Percentiles rank a stretch among this genome's conserved stretches.
Evolutionary conservation across 92 coral and sea anemone genomes (phyloP).

Genomic region (Zoanthus sansibaricus): DNA sequence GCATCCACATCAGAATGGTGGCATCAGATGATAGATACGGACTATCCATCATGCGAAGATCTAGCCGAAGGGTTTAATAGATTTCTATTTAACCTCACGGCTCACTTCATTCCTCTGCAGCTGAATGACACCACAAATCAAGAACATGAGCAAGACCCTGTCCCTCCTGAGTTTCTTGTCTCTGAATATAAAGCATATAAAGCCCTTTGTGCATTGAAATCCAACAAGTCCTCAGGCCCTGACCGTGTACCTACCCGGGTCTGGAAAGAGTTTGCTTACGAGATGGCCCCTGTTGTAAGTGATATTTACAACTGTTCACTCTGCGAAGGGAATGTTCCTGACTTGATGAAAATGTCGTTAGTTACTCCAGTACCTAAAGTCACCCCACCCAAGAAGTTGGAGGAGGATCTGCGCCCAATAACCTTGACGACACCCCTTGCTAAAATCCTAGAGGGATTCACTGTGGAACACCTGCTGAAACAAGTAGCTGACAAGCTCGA

Average conservation of each 20-base stretch:
- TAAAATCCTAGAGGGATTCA: slow-evolving; percentile 31
- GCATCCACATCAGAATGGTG: slow-evolving; percentile 18
- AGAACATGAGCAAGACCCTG: background rate
- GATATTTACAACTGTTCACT: slow-evolving; percentile 37
- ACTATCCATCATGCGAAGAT: background rate
- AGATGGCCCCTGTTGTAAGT: slow-evolving; percentile 46
- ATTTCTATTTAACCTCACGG: slow-evolving; percentile 8
- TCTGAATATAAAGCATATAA: slow-evolving; percentile 24
- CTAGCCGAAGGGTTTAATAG: slow-evolving; percentile 3
- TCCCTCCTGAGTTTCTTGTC: background rate
- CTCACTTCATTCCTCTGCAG: slow-evolving; percentile 4
- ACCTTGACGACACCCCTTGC: slow-evolving; percentile 27
- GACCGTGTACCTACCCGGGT: slow-evolving; percentile 33
- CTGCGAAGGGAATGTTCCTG: background rate
- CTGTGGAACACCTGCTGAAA: slow-evolving; percentile 12
- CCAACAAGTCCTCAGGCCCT: slow-evolving; percentile 52
- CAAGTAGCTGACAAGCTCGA: slow-evolving; percentile 14
- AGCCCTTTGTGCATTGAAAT: slow-evolving; percentile 36
- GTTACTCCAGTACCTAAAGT: slow-evolving; percentile 13
- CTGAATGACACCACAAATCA: background rate
- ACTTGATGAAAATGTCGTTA: background rate
- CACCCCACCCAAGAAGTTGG: background rate
- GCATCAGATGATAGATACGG: slow-evolving; percentile 26
- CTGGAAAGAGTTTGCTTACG: slow-evolving; percentile 59
- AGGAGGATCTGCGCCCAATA: slow-evolving; percentile 22